Evolutionary conservation across 2,797 vertebrate species (phyloP).

Genomic region (Mareca penelope): DNA sequence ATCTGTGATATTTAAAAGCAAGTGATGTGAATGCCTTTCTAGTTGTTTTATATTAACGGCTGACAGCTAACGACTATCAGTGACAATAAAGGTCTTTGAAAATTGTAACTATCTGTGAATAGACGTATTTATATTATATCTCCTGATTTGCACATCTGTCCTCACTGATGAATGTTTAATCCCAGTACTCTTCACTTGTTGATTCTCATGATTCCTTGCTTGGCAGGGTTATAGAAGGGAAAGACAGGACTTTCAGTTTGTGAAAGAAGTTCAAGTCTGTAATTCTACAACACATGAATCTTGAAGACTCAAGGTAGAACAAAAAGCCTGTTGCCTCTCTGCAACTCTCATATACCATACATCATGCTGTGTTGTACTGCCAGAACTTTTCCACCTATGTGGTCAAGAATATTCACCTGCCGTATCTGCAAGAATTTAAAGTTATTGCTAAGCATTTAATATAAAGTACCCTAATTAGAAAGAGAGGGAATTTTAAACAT

Average conservation of each 20-base stretch:
- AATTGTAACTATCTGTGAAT: background rate
- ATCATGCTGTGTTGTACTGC: background rate
- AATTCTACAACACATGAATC: background rate
- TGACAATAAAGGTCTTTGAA: background rate
- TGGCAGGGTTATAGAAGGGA: background rate
- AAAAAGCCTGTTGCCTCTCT: background rate
- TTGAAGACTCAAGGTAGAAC: background rate
- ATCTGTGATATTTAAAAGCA: conserved; percentile 9
- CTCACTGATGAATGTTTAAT: background rate
- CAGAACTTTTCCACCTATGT: background rate
- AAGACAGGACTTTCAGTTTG: background rate
- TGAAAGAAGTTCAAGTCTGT: background rate
- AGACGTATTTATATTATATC: background rate
- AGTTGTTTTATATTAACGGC: background rate
- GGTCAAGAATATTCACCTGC: background rate
- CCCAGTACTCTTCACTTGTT: background rate
- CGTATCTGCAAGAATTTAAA: background rate
- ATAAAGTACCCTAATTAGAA: background rate
- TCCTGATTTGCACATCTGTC: background rate
- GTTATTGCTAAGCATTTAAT: background rate
- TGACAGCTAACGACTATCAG: background rate
- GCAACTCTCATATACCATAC: background rate
- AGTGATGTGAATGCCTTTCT: background rate
- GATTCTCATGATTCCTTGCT: background rate
- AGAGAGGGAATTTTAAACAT: background rate